Conservation (phyloP, 2,888 invertebrate species). For the Aethes cnicana region DNA sequence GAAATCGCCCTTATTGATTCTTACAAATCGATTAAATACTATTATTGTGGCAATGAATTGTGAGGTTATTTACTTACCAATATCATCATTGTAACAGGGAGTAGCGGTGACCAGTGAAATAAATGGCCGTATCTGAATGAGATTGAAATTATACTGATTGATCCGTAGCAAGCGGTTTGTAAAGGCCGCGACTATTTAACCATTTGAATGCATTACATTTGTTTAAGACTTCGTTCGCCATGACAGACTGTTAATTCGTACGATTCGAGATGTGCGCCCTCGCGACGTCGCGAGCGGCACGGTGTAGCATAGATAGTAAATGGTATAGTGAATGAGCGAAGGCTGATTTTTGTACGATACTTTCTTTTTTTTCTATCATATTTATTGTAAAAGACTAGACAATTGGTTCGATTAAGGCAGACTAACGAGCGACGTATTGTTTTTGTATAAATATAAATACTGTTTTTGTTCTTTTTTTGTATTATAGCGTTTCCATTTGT, state of each 20-base stretch:
- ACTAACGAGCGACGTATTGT: conserved; percentile 25
- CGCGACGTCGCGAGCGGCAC: conserved; percentile 6
- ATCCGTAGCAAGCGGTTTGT: no score
- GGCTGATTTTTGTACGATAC: conserved; percentile 68
- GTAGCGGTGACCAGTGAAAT: no score
- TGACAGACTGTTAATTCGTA: conserved; percentile 13
- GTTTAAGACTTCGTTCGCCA: no score
- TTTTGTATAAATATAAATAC: conserved; percentile 53
- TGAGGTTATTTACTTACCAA: no score
- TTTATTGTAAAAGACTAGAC: conserved; percentile 30
- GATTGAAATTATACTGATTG: no score
- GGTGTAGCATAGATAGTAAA: conserved; percentile 50
- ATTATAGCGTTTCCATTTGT: conserved; percentile 61
- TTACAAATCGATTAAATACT: no score
- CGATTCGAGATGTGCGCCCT: neutral
- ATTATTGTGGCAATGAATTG: no score
- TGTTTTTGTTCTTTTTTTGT: conserved; percentile 61
- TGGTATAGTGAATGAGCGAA: conserved; percentile 60
- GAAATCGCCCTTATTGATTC: no score
- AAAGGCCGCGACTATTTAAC: no score
- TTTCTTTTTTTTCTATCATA: conserved; percentile 40
- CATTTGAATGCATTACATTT: no score
- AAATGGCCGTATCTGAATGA: no score
- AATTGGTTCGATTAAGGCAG: conserved; percentile 25
- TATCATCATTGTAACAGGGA: no score